phyloP scores from a whole-genome alignment of 2,113 vertebrate species.

The Gallinago undulata region DNA sequence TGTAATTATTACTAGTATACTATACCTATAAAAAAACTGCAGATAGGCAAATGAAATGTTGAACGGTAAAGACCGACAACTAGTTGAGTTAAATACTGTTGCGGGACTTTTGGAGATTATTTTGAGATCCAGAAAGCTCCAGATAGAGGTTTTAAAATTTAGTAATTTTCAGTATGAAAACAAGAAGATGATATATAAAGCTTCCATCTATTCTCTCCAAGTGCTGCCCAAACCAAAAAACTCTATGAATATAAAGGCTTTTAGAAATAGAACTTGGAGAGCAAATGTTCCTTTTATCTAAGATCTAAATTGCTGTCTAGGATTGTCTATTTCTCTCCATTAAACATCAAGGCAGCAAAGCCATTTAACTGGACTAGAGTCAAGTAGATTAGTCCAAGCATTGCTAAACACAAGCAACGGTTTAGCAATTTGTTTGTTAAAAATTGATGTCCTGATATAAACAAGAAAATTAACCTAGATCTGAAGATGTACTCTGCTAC shows the following conservation, averaged over 20 bases:
- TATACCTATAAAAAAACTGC: not conserved
- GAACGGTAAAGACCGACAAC: not conserved
- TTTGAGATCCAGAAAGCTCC: not conserved
- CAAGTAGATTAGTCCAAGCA: not conserved
- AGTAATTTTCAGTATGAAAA: constrained; percentile 46
- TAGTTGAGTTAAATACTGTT: not conserved
- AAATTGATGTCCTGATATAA: not conserved
- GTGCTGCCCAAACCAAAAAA: constrained; percentile 60
- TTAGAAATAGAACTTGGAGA: constrained; percentile 31
- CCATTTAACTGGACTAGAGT: not conserved
- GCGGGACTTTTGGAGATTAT: not conserved
- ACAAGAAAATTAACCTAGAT: not conserved
- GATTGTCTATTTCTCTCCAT: not conserved
- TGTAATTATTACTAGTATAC: not conserved
- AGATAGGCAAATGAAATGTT: not conserved
- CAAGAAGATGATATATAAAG: constrained; percentile 74
- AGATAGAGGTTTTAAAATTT: not conserved
- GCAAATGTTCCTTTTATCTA: not conserved
- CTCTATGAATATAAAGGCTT: constrained; percentile 40
- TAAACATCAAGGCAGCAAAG: not conserved
- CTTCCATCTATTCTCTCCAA: constrained; percentile 57
- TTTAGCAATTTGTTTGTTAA: not conserved
- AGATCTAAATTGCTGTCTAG: not conserved
- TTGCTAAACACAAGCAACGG: not conserved
- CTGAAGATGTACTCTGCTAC: not conserved